Evolutionary conservation across 2,797 vertebrate species (phyloP).

Genomic region (Ceryle rudis): DNA sequence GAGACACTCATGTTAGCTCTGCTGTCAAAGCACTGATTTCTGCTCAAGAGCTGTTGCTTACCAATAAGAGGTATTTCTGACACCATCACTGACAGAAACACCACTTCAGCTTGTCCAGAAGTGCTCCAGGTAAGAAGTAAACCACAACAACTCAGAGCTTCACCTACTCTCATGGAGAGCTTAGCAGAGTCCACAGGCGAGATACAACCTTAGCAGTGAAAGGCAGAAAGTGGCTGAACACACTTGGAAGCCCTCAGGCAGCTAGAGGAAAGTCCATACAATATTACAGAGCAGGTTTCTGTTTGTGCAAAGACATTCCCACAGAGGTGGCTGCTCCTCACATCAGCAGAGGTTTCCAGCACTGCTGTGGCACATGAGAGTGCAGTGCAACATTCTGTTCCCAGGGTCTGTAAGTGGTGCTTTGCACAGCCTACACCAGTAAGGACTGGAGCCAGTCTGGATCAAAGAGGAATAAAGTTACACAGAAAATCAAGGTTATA

Average conservation of each 20-base stretch:
- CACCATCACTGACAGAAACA: background rate
- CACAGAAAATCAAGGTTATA: background rate
- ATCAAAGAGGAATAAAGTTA: background rate
- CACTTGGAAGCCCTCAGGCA: background rate
- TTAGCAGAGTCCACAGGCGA: background rate
- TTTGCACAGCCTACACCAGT: background rate
- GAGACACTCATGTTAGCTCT: accelerated
- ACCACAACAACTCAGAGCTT: background rate
- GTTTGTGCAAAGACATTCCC: background rate
- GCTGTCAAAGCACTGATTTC: background rate
- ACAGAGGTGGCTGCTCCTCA: background rate
- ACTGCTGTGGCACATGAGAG: background rate
- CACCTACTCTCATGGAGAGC: accelerated
- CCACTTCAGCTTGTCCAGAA: background rate
- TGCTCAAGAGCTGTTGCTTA: background rate
- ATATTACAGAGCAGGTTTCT: background rate
- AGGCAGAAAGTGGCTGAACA: background rate
- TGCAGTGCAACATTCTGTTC: background rate
- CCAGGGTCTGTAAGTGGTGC: background rate
- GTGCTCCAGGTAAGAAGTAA: background rate
- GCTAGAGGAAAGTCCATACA: background rate
- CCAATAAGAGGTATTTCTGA: background rate
- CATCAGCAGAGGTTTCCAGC: background rate
- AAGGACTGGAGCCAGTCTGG: background rate
- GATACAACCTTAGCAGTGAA: accelerated